Evolutionary conservation across 2,797 vertebrate genomes (phyloP), one percentile per base, ranked within the genome.

Genomic region (Naso thynnoides): DNA sequence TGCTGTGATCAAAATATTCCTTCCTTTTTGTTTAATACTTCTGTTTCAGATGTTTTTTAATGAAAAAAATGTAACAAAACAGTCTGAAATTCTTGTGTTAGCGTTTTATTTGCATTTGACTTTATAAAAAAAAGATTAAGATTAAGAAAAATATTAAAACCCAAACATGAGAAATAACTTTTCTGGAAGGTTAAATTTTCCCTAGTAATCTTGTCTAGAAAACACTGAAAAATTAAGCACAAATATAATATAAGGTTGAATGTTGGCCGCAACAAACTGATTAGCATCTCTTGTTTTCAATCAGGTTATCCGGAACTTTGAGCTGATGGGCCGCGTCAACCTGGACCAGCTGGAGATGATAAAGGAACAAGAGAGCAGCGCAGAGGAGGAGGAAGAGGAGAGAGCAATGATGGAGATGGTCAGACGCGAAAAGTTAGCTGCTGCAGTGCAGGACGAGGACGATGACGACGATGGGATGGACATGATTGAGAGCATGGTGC

Each of bases 231-330:
- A n/a, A n/a, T n/a, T n/a, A n/a, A n/a, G n/a, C n/a, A n/a, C n/a
- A n/a, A n/a, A n/a, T n/a, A n/a, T n/a, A n/a, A n/a, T n/a, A n/a
- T n/a, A n/a, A n/a, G n/a, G n/a, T n/a, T 27, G 5, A 15, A 4
- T 3, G 14, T 15, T 44, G 42, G 18, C 15, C 4, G 38, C 10
- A 13, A 33, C 3, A 59, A 59, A 42, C 24, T 72, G 11, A 66
- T 42, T 26, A 48, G 52, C 1, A 7, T 55, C 2, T 69, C 15
- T 36, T 83, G 62, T 78, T 63, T 76, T 23, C 55, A 0, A 67
- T 76, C 90, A 99, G 98, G 98, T 99, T 73, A 94, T 96, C 86
- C 96, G 98, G 31, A 99, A 99, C 93, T 99, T 99, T 88, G 98
- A 99, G 91, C 92, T 99, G 89, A 97, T 98, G 92, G 98, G 98